These are phyloP conservation scores for Carcharodon carcharias DNA, from an alignment of 2,797 vertebrate genomes.

Conservation along the genomic window DNA sequence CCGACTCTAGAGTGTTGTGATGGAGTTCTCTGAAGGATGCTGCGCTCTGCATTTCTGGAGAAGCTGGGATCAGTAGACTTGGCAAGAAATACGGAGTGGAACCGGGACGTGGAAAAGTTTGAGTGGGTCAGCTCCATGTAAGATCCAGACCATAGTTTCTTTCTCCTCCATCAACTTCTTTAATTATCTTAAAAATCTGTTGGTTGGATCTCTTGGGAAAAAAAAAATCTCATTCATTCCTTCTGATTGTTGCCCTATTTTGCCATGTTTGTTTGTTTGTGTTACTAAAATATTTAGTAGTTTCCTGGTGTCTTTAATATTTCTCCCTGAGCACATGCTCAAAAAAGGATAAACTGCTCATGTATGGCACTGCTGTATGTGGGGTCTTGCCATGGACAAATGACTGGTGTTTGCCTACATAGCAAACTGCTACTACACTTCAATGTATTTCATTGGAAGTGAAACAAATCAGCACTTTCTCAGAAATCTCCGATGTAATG, in stretches of 20 bases:
- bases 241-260: neutral
- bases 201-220: neutral
- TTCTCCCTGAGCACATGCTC: neutral
- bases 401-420: neutral
- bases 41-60: too few species aligned
- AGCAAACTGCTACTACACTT: neutral
- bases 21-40: too few species aligned
- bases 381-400: neutral
- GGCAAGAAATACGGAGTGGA: too few species aligned
- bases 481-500: neutral
- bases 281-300: neutral
- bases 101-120: too few species aligned
- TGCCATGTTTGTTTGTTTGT: neutral
- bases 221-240: neutral
- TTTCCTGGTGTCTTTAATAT: neutral
- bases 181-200: neutral
- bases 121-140: too few species aligned
- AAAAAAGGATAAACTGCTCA: neutral
- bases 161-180: neutral
- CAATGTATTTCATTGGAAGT: neutral
- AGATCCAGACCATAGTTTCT: neutral
- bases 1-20: too few species aligned
- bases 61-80: too few species aligned
- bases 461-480: neutral
- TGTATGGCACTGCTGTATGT: neutral